phyloP scores from a whole-genome alignment of 2,888 invertebrate species.

The Hypolimnas misippus region DNA sequence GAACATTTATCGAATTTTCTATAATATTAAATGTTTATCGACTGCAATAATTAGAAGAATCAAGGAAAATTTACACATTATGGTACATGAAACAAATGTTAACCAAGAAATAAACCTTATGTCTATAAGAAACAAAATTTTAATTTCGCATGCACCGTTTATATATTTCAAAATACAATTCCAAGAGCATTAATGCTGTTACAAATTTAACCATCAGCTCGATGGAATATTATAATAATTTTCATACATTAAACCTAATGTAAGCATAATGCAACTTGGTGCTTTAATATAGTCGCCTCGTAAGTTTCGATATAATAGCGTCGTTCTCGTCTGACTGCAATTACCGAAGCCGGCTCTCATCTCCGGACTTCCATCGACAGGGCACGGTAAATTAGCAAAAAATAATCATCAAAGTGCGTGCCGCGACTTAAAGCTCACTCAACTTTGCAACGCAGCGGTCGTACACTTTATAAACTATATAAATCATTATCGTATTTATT shows the following conservation, averaged over 20 bases:
- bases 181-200: conserved; percentile 11
- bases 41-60: too few species aligned
- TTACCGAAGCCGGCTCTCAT: conserved; percentile 47
- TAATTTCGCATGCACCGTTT: background rate
- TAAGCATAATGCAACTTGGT: conserved; percentile 8
- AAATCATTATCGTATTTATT: conserved; percentile 32
- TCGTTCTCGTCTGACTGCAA: conserved; percentile 43
- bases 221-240: conserved; percentile 25
- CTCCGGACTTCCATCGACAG: conserved; percentile 53
- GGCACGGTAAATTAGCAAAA: conserved; percentile 55
- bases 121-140: too few species aligned
- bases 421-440: conserved; percentile 33
- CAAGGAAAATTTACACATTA: too few species aligned
- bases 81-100: too few species aligned
- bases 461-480: conserved; percentile 25
- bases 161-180: background rate
- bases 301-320: conserved; percentile 35
- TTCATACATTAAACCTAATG: conserved; percentile 24
- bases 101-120: too few species aligned
- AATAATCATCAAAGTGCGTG: conserved; percentile 49
- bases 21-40: too few species aligned
- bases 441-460: conserved; percentile 20
- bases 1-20: background rate
- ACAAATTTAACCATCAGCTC: conserved; percentile 13
- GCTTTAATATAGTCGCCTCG: conserved; percentile 29